These are phyloP conservation scores for Leptura quadrifasciata DNA, from an alignment of 2,888 invertebrate genomes.

Conservation along the genomic window DNA sequence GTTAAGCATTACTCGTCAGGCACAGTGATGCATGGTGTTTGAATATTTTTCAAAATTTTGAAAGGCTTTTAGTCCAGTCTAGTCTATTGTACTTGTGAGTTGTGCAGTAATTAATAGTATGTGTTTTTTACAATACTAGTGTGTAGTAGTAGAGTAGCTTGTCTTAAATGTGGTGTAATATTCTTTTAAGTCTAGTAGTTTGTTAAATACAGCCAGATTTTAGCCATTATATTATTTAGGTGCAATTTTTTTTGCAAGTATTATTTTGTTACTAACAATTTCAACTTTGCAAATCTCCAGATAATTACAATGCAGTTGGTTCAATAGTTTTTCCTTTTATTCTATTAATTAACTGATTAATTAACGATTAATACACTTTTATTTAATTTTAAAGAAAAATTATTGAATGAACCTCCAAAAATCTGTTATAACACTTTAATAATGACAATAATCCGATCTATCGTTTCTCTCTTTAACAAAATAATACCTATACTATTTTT, in stretches of 20 bases:
- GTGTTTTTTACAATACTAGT: conserved; percentile 16
- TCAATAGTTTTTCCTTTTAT: neutral
- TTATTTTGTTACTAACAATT: conserved; percentile 38
- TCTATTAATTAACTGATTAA: neutral
- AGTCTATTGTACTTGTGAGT: conserved; percentile 41
- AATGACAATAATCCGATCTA: neutral
- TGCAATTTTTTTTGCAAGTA: conserved; percentile 16
- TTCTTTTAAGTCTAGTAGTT: conserved; percentile 11
- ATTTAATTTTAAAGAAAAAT: neutral
- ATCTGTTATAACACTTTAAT: neutral
- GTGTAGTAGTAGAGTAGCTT: conserved; percentile 21
- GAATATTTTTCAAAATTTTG: conserved; percentile 21
- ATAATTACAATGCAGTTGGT: neutral
- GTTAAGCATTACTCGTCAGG: too few species aligned
- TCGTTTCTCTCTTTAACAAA: conserved; percentile 29
- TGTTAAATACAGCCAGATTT: conserved; percentile 27
- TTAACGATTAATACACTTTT: neutral
- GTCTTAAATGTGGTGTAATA: neutral
- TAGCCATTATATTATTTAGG: conserved; percentile 24
- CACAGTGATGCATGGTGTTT: neutral
- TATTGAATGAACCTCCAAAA: neutral
- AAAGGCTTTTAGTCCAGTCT: conserved; percentile 22
- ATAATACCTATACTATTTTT: conserved; percentile 35
- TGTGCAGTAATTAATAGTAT: conserved; percentile 32
- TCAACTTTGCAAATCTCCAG: neutral